Evolutionary conservation across 2,888 invertebrate species (phyloP), one percentile per base, ranked within the genome.

Genomic region (Brachyptera putata): DNA sequence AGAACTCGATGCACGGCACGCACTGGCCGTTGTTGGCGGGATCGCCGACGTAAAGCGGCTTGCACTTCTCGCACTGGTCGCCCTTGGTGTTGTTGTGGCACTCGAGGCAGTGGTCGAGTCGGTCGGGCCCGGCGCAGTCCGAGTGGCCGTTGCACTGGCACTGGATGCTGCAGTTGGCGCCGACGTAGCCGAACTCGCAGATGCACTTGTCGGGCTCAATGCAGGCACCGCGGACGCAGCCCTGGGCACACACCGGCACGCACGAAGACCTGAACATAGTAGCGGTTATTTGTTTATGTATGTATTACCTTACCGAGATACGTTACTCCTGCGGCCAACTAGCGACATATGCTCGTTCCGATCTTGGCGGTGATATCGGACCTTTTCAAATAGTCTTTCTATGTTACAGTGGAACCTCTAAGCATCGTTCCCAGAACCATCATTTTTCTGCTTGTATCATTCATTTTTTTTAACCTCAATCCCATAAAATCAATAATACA

Each of bases 121-220:
- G 86, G 71, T 91, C 89, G 5, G 91, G 91, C 1, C 93, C 91
- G 69, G 84, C 86, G 73, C 96, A 97, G 73, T 95, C 84, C 60
- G 95, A 89, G 76, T 96, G 95, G 0, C 94, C 94, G 73, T 96
- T 95, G 74, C 96, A 97, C 73, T 91, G 87, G 73, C 96, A 96
- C 75, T 93, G 91, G 64, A 91, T 91, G 68, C 91, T 91, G 74
- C 96, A 97, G 77, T 95, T 94, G 67, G 87, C 86, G 57, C 96
- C 95, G 22, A 96, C 94, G 75, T 91, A 96, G 60, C 95, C 95
- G 77, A 97, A 96, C 77, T 93, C 87, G 72, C 96, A 96, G 64
- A 84, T 82, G 70, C 96, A 95, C 61, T 84, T 81, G 71, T 91
- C 84, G 56, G 94, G 94, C 69, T 87, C 85, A 18, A 90, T 78